Conservation (phyloP, 2,113 vertebrate genomes). For the Parus major region DNA sequence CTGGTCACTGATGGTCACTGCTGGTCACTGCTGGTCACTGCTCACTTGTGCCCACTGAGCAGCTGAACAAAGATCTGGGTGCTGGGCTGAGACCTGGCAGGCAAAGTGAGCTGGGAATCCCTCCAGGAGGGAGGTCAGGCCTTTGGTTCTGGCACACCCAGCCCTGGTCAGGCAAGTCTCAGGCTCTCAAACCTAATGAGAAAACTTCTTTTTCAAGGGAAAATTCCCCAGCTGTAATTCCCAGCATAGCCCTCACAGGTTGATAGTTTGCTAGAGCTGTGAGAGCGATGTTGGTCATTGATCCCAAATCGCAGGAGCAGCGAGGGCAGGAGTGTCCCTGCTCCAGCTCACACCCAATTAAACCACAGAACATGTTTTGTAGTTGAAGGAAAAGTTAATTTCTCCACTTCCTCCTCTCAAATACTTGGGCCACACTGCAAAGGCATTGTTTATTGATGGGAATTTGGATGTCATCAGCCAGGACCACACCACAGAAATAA, state of each 20-base stretch:
- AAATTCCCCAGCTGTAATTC: neutral
- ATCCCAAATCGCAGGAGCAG: neutral
- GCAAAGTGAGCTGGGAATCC: too few relatives aligned
- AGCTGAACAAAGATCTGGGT: accelerated
- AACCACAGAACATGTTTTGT: accelerated
- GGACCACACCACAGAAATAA: neutral
- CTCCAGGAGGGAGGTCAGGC: neutral
- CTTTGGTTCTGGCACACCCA: accelerated
- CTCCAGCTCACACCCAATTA: neutral
- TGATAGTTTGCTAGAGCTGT: neutral
- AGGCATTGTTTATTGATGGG: neutral
- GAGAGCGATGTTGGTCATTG: neutral
- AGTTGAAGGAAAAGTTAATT: neutral
- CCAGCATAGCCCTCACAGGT: neutral
- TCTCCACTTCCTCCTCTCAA: neutral
- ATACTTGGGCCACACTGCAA: neutral
- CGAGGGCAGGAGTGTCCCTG: accelerated
- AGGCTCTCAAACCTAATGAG: neutral
- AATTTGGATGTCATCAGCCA: accelerated
- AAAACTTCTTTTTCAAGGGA: neutral
- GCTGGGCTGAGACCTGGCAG: accelerated
- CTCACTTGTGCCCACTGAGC: accelerated
- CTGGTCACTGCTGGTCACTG: neutral
- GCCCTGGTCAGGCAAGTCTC: neutral
- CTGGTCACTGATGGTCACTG: neutral